Evolutionary conservation across 2,797 vertebrate genomes (phyloP), one percentile per base, ranked within the genome.

Genomic region (Choloepus didactylus): DNA sequence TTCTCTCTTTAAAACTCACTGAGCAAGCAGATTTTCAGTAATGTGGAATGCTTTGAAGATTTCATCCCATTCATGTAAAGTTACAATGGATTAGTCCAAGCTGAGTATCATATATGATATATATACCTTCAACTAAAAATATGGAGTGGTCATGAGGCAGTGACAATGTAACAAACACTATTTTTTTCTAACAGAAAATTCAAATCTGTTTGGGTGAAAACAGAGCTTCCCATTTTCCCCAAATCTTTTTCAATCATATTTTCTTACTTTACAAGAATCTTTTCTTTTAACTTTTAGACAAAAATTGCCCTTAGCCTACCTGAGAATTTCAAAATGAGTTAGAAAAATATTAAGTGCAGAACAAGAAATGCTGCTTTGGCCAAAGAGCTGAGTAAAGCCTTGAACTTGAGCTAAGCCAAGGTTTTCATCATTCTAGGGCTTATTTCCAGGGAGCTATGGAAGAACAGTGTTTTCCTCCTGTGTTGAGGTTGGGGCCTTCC

Each of bases 21-120:
- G 41, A 54, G 44, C 31, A 94, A 91, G 67, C 51, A 96, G 91
- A 97, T 95, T 97, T 97, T 96, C 90, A 93, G 49, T 44, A 89
- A 59, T n/a, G 25, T n/a, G 46, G 93, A 4, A 56, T 64, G 97
- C 93, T 96, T 95, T 92, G 93, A 97, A 98, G 95, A 85, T 95
- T 97, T 94, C 91, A 66, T 59, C 92, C 69, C 96, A 41, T 84
- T 96, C 93, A 91, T 97, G 67, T 96, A 96, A 96, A 25, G 86
- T 97, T 96, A 85, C 49, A 64, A 49, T 95, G 92, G 67, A 93
- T 35, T 29, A 81, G n/a, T 95, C 92, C 94, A 82, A 87, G 86
- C 54, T 91, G 41, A 96, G 95, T 96, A 95, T 27, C 72, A 46
- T 93, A 96, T 95, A 87, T 93, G 59, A 96, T 72, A 67, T 56